Evolutionary conservation across 2,797 vertebrate genomes (phyloP), one percentile per base, ranked within the genome.

Genomic region (Cryptoprocta ferox): DNA sequence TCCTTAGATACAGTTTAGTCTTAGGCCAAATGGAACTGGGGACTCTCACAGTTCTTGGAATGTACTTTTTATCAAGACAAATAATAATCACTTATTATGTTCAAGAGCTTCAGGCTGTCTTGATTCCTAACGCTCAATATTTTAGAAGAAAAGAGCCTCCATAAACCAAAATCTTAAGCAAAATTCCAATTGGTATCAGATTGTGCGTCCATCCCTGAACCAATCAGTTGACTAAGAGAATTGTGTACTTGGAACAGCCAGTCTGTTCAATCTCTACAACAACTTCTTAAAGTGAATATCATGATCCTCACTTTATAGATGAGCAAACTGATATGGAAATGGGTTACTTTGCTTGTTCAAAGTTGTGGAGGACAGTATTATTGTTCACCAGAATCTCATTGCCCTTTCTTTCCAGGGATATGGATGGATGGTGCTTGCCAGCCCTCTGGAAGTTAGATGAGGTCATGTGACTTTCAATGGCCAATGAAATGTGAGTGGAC

Each of bases 41-140:
- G 32, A 71, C 65, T 87, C n/a, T 79, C 32, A 56, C 19, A 21
- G 70, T 93, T 50, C 15, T 61, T 63, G 32, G 15, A 37, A n/a
- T 73, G 76, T 79, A 6, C 50, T 91, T 88, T 85, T 70, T 32
- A 70, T 19, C 35, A 15, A 63, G 19, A 79, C 48, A 56, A 93
- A 53, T 24, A 26, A 56, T 73, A 32, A 84, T 37, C 18, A 42
- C 61, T 63, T 32, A 56, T 15, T 37, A 19, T 61, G n/a, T 63
- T 32, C 14, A 21, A 50, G 68, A 39, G 75, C 59, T 63, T 63
- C 65, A 53, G 84, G 45, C 48, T 42, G 4, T 95, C 76, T 50
- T 39, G 39, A 78, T 66, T 30, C 24, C 79, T 18, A 5, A 21
- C 42, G 15, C 26, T 73, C 30, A 42, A 2, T 66, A 61, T 87